Conservation (phyloP, 2,797 vertebrate species). For the Babyrousa celebensis region DNA sequence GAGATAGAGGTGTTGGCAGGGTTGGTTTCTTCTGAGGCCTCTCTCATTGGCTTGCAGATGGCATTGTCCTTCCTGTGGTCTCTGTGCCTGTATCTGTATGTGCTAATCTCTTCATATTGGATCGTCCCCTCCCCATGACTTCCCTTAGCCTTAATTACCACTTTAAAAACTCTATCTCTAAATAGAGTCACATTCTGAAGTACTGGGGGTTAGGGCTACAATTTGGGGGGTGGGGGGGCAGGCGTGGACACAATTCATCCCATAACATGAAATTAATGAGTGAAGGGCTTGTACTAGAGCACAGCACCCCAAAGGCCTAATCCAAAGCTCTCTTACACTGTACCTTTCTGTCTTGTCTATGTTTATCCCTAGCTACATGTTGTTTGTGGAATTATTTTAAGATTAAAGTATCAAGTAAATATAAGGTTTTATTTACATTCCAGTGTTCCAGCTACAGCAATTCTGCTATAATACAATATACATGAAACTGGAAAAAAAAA, state of each 20-base stretch:
- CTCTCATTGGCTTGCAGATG: background rate
- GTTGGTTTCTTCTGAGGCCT: background rate
- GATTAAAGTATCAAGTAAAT: background rate
- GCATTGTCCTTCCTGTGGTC: background rate
- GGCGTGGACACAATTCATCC: background rate
- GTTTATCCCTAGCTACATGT: background rate
- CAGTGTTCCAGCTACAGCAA: background rate
- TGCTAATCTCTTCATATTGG: background rate
- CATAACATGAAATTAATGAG: background rate
- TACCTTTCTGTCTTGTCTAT: background rate
- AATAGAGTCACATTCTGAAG: background rate
- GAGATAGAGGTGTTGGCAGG: background rate
- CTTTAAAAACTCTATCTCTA: background rate
- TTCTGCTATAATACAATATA: conserved; percentile 10
- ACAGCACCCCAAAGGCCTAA: background rate
- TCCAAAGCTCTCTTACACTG: background rate
- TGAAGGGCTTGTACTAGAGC: background rate
- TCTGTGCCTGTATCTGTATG: background rate
- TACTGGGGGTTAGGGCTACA: background rate
- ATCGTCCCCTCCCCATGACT: background rate
- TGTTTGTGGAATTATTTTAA: conserved; percentile 30
- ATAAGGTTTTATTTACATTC: background rate
- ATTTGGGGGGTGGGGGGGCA: background rate
- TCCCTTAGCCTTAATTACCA: background rate
- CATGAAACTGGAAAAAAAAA: background rate